These are phyloP conservation scores for Distichodus sexfasciatus DNA, from an alignment of 2,797 vertebrate species.

Conservation along the genomic window DNA sequence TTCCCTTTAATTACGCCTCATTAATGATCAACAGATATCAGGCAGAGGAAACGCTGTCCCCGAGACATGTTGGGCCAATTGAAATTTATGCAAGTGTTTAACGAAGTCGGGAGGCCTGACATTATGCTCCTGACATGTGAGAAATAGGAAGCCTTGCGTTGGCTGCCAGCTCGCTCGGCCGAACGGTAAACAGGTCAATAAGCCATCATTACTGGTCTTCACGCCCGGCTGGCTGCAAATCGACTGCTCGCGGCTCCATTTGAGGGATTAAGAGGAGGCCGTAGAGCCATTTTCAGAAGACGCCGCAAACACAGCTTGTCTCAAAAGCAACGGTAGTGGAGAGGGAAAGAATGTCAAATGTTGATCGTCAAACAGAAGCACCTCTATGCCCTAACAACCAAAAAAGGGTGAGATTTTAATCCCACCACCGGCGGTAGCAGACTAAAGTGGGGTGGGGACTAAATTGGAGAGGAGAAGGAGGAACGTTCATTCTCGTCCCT, in stretches of 20 bases:
- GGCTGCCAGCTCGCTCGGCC: conserved; percentile 64
- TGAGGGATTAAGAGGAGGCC: conserved; percentile 74
- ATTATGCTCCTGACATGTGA: conserved; percentile 47
- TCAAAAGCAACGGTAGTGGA: too few species aligned
- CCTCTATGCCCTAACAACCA: too few species aligned
- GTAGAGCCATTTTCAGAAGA: conserved; percentile 71
- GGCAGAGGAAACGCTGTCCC: conserved; percentile 17
- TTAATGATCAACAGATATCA: conserved; percentile 29
- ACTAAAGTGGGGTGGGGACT: too few species aligned
- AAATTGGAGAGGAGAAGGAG: conserved; percentile 19
- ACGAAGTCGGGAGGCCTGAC: conserved; percentile 30
- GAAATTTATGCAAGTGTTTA: conserved; percentile 55
- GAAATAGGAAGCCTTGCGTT: conserved; percentile 63
- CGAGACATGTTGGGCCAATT: conserved; percentile 43
- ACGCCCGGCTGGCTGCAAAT: conserved; percentile 76
- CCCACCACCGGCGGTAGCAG: conserved; percentile 53
- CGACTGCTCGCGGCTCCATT: conserved; percentile 77
- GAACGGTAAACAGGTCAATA: conserved; percentile 82
- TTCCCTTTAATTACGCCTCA: conserved; percentile 51
- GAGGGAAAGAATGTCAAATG: too few species aligned
- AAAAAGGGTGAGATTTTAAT: conserved; percentile 59
- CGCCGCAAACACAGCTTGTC: conserved; percentile 74
- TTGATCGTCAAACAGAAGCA: too few species aligned
- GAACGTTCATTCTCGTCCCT: conserved; percentile 49
- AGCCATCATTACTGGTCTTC: conserved; percentile 81